Conservation (phyloP, 2,113 vertebrate species). For the Cichladusa arquata region DNA sequence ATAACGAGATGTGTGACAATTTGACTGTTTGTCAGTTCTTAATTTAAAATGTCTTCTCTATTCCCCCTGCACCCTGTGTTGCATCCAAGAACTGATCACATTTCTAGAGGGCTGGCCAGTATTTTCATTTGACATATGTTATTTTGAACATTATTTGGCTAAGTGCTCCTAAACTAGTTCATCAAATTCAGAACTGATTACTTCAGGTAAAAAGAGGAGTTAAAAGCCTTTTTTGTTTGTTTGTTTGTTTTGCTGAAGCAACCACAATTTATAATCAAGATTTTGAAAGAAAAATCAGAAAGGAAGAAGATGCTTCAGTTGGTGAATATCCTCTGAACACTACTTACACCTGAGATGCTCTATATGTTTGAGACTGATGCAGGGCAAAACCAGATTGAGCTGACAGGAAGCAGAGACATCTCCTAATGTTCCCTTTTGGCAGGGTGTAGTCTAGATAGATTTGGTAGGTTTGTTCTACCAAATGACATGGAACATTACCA, state of each 20-base stretch:
- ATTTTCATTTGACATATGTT: neutral
- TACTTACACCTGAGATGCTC: neutral
- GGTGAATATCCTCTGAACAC: neutral
- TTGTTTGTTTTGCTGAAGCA: neutral
- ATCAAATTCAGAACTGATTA: neutral
- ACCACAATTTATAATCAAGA: neutral
- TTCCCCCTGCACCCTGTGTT: accelerated
- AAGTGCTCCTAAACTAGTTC: neutral
- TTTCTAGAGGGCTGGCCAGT: neutral
- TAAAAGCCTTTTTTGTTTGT: neutral
- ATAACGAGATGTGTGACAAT: neutral
- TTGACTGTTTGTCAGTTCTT: neutral
- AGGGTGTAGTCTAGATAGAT: neutral
- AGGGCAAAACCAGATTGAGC: neutral
- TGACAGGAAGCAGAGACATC: neutral
- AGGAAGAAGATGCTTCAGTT: neutral
- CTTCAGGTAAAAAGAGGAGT: neutral
- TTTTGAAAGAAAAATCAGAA: neutral
- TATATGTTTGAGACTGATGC: neutral
- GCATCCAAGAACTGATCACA: neutral
- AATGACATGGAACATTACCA: neutral
- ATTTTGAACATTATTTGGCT: neutral
- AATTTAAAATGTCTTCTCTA: neutral
- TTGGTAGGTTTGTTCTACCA: neutral
- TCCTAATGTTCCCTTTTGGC: neutral